A percentile compares a stretch with the other conserved stretches of the same genome.
phyloP scores from a whole-genome alignment of 2,888 invertebrate species.

The Orgyia antiqua region DNA sequence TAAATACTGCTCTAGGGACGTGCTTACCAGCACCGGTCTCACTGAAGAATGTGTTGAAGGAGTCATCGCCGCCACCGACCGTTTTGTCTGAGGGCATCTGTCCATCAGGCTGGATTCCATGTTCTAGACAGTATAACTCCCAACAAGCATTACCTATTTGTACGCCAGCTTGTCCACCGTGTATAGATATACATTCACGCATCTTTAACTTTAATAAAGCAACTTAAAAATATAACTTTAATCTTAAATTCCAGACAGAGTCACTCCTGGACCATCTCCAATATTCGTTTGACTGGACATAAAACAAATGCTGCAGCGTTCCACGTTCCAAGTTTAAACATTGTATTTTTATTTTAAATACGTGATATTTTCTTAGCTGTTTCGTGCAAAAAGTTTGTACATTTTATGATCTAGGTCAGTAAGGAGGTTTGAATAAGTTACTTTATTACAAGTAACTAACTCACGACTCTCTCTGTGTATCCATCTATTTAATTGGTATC shows the following conservation, averaged over 20 bases:
- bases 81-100: slow-evolving; percentile 91
- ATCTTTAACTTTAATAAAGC: slow-evolving; percentile 38
- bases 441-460: too few relatives aligned
- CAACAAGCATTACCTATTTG: slow-evolving; percentile 93
- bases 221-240: slow-evolving; percentile 42
- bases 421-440: too few relatives aligned
- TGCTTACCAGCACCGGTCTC: slow-evolving; percentile 98
- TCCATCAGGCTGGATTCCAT: slow-evolving; percentile 90
- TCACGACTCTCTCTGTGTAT: too few relatives aligned
- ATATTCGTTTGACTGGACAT: slow-evolving; percentile 24
- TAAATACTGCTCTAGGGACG: slow-evolving; percentile 95
- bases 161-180: slow-evolving; percentile 80
- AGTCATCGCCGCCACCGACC: slow-evolving; percentile 92
- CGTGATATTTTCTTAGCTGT: slow-evolving; percentile 4
- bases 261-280: slow-evolving; percentile 30
- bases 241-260: slow-evolving; percentile 24
- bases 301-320: slow-evolving; percentile 21
- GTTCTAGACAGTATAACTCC: slow-evolving; percentile 90
- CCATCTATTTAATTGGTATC: too few relatives aligned
- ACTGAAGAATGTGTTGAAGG: slow-evolving; percentile 95
- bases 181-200: slow-evolving; percentile 73
- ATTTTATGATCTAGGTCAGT: too few relatives aligned
- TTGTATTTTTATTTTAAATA: slow-evolving; percentile 12
- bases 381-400: slow-evolving; percentile 2
- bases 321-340: slow-evolving; percentile 20